Conservation (phyloP, 1,140 invertebrate genomes). For the Epicauta chinensis region DNA sequence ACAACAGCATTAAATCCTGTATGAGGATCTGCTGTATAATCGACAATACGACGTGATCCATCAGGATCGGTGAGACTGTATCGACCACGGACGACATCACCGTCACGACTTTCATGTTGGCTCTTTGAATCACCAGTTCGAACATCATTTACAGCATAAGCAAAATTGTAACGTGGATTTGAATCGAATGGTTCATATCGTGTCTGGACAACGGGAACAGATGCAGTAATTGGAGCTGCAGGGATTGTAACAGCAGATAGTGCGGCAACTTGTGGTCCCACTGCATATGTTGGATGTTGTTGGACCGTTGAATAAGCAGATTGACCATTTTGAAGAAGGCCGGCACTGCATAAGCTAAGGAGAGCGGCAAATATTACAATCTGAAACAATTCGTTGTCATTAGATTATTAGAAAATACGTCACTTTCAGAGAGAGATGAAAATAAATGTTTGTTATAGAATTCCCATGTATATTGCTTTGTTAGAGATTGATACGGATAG, state of each 20-base stretch:
- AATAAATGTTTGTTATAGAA: no score
- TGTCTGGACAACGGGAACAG: slow-evolving; percentile 38
- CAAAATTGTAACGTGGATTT: slow-evolving; percentile 64
- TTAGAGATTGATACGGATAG: no score
- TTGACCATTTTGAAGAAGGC: slow-evolving; percentile 5
- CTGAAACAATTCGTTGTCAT: slow-evolving; percentile 2
- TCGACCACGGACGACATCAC: slow-evolving; percentile 47
- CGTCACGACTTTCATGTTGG: slow-evolving; percentile 45
- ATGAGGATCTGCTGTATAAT: slow-evolving; percentile 46
- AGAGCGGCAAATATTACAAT: slow-evolving; percentile 1
- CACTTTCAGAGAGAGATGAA: no score
- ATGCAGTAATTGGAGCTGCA: slow-evolving; percentile 21
- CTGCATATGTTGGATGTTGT: slow-evolving; percentile 18
- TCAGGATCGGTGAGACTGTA: slow-evolving; percentile 47
- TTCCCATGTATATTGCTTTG: no score
- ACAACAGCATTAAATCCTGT: slow-evolving; percentile 48
- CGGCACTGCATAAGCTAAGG: neutral
- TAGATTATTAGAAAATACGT: no score
- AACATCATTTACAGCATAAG: slow-evolving; percentile 64
- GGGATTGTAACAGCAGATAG: neutral
- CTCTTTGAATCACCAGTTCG: slow-evolving; percentile 65
- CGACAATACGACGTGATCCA: slow-evolving; percentile 44
- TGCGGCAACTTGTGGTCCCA: slow-evolving; percentile 3
- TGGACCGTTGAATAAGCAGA: slow-evolving; percentile 8
- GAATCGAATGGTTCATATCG: slow-evolving; percentile 57